Percentiles rank a stretch among this genome's conserved stretches.
phyloP scores from a whole-genome alignment of 2,888 invertebrate species.

The Machimus atricapillus region DNA sequence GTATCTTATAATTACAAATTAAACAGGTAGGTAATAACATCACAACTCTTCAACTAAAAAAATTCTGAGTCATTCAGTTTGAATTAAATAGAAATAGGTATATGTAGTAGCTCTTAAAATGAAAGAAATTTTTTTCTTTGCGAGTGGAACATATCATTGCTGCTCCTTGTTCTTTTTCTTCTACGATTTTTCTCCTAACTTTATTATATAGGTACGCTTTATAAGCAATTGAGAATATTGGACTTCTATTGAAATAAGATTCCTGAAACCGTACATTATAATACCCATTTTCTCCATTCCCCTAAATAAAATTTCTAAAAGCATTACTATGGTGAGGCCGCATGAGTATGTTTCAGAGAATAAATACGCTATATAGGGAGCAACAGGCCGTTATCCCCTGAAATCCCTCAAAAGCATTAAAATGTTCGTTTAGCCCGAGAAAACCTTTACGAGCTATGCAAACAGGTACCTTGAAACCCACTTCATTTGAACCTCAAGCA shows the following conservation, averaged over 20 bases:
- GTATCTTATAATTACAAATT: no score
- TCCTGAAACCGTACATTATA: background rate
- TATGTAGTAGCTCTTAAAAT: no score
- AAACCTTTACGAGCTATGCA: background rate
- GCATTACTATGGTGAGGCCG: background rate
- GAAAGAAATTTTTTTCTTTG: no score
- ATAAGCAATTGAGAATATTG: background rate
- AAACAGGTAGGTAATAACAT: no score
- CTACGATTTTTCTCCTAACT: no score
- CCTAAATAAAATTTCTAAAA: background rate
- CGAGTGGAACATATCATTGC: no score
- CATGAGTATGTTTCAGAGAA: background rate
- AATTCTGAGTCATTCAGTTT: no score
- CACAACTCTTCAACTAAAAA: no score
- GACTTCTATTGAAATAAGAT: background rate
- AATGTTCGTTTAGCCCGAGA: background rate
- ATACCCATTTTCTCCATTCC: background rate
- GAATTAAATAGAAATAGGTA: no score
- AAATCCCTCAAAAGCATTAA: background rate
- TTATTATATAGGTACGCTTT: background rate
- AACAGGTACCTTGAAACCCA: background rate
- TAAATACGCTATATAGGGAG: background rate
- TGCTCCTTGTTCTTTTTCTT: no score
- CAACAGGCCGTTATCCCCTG: background rate
- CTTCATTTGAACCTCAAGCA: background rate